Evolutionary conservation across 2,888 invertebrate genomes (phyloP).

Genomic region (Athripsodes cinereus): DNA sequence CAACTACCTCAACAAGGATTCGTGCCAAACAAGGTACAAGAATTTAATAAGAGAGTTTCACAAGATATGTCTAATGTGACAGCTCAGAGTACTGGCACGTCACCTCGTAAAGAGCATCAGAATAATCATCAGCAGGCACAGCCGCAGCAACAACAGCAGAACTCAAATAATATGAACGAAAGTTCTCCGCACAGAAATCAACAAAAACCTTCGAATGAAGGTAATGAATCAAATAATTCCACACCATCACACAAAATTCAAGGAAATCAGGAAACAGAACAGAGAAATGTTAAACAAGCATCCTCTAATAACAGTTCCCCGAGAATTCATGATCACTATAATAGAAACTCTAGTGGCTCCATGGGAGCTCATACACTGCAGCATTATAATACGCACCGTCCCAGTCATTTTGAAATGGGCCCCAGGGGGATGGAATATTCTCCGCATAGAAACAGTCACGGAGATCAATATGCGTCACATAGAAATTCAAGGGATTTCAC

Average conservation of each 20-base stretch:
- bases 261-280: constrained; percentile 25
- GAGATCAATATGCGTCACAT: constrained; percentile 37
- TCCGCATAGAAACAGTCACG: constrained; percentile 40
- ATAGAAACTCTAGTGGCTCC: constrained; percentile 32
- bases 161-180: constrained; percentile 18
- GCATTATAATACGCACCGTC: constrained; percentile 35
- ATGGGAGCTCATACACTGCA: constrained; percentile 34
- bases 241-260: constrained; percentile 15
- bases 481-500: constrained; percentile 41
- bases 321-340: constrained; percentile 32
- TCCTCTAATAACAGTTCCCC: constrained; percentile 29
- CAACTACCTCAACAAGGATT: constrained; percentile 44
- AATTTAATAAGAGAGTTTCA: constrained; percentile 43
- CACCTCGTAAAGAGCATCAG: constrained; percentile 23
- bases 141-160: constrained; percentile 13
- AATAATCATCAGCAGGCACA: constrained; percentile 25
- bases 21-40: constrained; percentile 45
- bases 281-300: constrained; percentile 31
- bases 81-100: constrained; percentile 23
- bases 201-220: constrained; percentile 29
- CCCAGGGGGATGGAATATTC: constrained; percentile 47
- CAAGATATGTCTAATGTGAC: constrained; percentile 40
- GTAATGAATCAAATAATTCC: constrained; percentile 6
- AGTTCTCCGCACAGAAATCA: constrained; percentile 15
- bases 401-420: constrained; percentile 49